Conservation (phyloP, 2,797 vertebrate species). For the Tokudaia tokunoshimensis region DNA sequence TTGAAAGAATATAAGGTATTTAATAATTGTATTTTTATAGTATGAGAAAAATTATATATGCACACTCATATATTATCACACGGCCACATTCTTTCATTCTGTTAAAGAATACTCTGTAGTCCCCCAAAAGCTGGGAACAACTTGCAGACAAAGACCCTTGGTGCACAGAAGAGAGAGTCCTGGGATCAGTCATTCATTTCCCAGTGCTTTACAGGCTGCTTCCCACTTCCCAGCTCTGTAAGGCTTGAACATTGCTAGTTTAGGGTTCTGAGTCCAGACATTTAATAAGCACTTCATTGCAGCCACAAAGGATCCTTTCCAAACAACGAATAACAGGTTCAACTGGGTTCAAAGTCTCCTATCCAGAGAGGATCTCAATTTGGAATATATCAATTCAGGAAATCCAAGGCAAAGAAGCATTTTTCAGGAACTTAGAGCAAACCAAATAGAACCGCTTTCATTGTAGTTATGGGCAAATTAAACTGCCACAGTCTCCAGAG, state of each 20-base stretch:
- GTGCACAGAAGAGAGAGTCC: conserved; percentile 5
- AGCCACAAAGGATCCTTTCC: conserved; percentile 71
- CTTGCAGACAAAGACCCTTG: conserved; percentile 22
- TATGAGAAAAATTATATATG: not conserved
- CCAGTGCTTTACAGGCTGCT: conserved; percentile 65
- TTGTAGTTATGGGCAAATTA: conserved; percentile 78
- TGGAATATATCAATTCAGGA: conserved; percentile 78
- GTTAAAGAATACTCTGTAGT: not conserved
- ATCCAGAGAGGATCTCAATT: conserved; percentile 76
- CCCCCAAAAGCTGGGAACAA: not conserved
- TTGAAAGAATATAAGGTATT: conserved; percentile 45
- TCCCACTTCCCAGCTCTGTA: conserved; percentile 61
- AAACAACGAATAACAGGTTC: conserved; percentile 71
- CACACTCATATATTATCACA: not conserved
- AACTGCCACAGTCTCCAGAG: conserved; percentile 70
- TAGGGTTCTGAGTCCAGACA: conserved; percentile 72
- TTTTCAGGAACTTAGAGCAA: conserved; percentile 75
- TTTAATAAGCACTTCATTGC: conserved; percentile 67
- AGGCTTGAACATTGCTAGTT: conserved; percentile 65
- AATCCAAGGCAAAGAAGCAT: conserved; percentile 76
- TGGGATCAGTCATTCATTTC: conserved; percentile 51
- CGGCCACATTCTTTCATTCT: conserved; percentile 14
- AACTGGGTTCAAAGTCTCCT: conserved; percentile 70
- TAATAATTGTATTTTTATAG: conserved; percentile 59
- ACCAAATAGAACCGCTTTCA: conserved; percentile 75